Percentiles rank a stretch among this genome's conserved stretches.
phyloP scores from a whole-genome alignment of 2,888 invertebrate genomes.

The Prosapia bicincta region DNA sequence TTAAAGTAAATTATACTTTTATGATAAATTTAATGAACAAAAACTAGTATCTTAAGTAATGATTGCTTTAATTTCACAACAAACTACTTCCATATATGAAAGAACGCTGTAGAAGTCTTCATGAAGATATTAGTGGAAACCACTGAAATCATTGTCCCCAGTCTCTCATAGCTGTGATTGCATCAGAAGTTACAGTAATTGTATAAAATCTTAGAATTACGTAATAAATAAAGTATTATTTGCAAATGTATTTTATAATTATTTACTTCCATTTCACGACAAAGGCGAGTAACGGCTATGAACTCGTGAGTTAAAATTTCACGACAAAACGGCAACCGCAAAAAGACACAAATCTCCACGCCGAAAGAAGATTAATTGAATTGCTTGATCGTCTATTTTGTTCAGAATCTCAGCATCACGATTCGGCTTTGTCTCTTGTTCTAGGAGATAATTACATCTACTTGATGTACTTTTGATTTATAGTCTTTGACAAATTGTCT shows the following conservation, averaged over 20 bases:
- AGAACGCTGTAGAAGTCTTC: not conserved
- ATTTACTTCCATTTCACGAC: not conserved
- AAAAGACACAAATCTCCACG: too few species aligned
- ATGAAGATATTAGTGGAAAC: not conserved
- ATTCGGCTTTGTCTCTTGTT: too few species aligned
- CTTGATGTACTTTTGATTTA: too few species aligned
- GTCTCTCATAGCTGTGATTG: not conserved
- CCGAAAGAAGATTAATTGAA: not conserved
- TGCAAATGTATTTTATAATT: not conserved
- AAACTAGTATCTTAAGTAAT: too few species aligned
- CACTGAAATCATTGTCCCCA: not conserved
- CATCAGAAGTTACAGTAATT: not conserved
- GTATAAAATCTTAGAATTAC: not conserved
- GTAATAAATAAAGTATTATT: not conserved
- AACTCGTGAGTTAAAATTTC: not conserved
- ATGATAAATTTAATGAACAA: too few species aligned
- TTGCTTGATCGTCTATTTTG: too few species aligned
- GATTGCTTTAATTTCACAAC: too few species aligned
- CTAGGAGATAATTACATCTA: too few species aligned
- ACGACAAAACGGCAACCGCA: not conserved
- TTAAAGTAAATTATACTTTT: too few species aligned
- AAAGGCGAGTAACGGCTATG: too few species aligned
- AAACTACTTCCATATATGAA: too few species aligned
- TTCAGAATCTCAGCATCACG: too few species aligned
- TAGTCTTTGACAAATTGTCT: not conserved